These are phyloP conservation scores for Amblyteles armatorius DNA, from an alignment of 2,888 invertebrate species.

Conservation along the genomic window DNA sequence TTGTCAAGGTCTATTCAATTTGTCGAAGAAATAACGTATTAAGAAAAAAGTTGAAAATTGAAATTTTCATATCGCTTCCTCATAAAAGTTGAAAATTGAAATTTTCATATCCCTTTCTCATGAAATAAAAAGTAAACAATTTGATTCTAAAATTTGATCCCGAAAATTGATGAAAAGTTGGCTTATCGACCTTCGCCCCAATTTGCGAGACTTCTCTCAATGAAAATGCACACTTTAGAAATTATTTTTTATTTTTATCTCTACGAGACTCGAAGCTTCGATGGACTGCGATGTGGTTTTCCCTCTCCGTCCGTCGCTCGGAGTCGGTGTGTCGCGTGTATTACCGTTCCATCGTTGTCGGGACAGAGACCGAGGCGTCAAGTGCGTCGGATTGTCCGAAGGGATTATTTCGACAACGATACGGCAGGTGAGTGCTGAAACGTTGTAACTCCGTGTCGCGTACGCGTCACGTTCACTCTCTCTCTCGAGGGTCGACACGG, in stretches of 20 bases:
- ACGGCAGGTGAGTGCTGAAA: constrained; percentile 4
- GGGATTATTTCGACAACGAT: constrained; percentile 15
- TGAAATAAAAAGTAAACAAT: too few species aligned
- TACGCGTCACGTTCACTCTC: not conserved
- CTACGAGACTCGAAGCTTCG: not conserved
- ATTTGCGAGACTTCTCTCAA: not conserved
- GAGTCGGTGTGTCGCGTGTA: constrained; percentile 17
- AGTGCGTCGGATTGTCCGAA: constrained; percentile 2
- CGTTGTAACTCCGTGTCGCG: constrained; percentile 4
- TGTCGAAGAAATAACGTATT: not conserved
- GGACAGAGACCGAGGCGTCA: constrained; percentile 11
- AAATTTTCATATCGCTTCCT: too few species aligned
- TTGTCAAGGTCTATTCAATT: not conserved
- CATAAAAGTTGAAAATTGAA: too few species aligned
- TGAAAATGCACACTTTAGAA: not conserved
- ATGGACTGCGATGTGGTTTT: constrained; percentile 15
- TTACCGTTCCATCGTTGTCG: constrained; percentile 3
- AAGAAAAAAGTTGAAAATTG: not conserved
- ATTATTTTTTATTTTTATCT: not conserved
- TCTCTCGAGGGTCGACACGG: not conserved
- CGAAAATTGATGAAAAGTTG: too few species aligned
- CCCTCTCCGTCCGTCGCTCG: not conserved
- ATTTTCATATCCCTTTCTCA: too few species aligned
- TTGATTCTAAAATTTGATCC: too few species aligned
- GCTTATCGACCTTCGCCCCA: not conserved